Percentiles rank a stretch among this genome's conserved stretches.
These are phyloP conservation scores for Eristalis pertinax DNA, from an alignment of 2,888 invertebrate species.

Conservation along the genomic window DNA sequence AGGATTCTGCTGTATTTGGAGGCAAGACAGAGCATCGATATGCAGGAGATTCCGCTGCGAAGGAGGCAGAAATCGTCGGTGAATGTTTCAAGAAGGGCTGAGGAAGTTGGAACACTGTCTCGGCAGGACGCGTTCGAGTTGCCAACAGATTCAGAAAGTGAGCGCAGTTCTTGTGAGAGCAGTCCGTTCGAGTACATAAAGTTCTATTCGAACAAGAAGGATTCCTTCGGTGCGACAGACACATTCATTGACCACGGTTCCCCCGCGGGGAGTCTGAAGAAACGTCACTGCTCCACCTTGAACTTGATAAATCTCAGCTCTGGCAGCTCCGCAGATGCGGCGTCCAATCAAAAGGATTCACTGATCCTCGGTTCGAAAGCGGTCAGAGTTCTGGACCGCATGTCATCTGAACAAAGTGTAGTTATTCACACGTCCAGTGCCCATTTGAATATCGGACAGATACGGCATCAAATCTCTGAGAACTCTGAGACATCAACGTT, in stretches of 20 bases:
- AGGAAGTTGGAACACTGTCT: conserved; percentile 79
- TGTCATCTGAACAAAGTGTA: conserved; percentile 78
- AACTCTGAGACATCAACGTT: conserved; percentile 84
- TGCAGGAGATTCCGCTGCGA: conserved; percentile 83
- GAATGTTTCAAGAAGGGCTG: conserved; percentile 44
- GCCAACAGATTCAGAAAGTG: conserved; percentile 81
- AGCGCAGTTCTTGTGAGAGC: conserved; percentile 82
- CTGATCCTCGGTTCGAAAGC: conserved; percentile 80
- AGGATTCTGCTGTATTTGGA: conserved; percentile 88
- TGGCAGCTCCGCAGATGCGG: conserved; percentile 68
- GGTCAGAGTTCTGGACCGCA: conserved; percentile 77
- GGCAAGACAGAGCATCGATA: conserved; percentile 83
- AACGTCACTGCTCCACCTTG: conserved; percentile 77
- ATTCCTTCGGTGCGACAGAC: conserved; percentile 79
- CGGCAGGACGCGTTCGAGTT: conserved; percentile 84
- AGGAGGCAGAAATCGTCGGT: conserved; percentile 74
- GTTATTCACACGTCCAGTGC: conserved; percentile 82
- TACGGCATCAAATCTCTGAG: conserved; percentile 84
- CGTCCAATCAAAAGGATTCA: conserved; percentile 77
- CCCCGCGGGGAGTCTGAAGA: conserved; percentile 56
- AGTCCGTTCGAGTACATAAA: conserved; percentile 87
- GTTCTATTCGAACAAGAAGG: conserved; percentile 83
- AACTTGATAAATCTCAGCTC: conserved; percentile 79
- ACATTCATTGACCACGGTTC: conserved; percentile 83
- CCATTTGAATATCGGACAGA: conserved; percentile 80